A percentile compares a stretch with the other conserved stretches of the same genome.
phyloP scores from a whole-genome alignment of 2,113 vertebrate genomes.

The Poicephalus meyeri region DNA sequence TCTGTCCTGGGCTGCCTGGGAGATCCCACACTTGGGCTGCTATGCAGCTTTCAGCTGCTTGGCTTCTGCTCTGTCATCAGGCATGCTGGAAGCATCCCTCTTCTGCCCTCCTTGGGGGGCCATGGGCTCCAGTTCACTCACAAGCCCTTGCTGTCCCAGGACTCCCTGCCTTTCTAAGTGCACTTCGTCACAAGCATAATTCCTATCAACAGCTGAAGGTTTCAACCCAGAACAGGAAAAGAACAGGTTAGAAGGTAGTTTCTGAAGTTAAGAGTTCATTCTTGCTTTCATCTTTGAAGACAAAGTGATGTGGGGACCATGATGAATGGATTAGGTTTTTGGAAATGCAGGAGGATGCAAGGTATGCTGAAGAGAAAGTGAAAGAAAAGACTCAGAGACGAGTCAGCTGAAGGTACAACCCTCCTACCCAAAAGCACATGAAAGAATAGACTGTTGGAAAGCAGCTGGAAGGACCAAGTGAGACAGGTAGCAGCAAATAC shows the following conservation, averaged over 20 bases:
- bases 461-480: neutral
- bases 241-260: neutral
- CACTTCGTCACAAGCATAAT: neutral
- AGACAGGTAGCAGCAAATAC: neutral
- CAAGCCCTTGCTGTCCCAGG: neutral
- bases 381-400: neutral
- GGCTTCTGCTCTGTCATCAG: neutral
- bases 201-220: neutral
- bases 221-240: neutral
- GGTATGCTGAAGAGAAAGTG: neutral
- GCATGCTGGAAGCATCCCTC: neutral
- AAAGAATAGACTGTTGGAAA: neutral
- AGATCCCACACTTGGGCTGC: neutral
- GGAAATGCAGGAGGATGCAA: neutral
- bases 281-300: neutral
- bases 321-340: neutral
- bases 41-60: neutral
- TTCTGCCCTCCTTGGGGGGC: neutral
- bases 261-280: neutral
- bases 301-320: neutral
- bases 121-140: neutral
- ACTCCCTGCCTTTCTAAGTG: neutral
- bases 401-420: neutral
- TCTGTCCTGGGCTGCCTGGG: neutral
- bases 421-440: neutral